phyloP scores from a whole-genome alignment of 2,797 vertebrate species.

The Gymnothorax javanicus region DNA sequence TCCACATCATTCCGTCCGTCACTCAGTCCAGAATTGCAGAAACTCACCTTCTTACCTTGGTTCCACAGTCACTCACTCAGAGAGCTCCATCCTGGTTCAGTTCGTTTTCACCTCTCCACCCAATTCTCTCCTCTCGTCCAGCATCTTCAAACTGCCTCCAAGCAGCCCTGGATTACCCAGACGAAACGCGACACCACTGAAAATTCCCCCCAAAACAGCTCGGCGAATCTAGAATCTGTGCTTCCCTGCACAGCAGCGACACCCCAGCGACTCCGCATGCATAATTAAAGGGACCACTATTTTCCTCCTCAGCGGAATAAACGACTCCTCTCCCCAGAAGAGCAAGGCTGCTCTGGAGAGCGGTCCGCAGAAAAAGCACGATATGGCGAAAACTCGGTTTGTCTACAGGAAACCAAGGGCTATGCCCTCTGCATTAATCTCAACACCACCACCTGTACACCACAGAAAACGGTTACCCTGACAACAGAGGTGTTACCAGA shows the following conservation, averaged over 20 bases:
- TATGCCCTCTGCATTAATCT: background rate
- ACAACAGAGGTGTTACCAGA: background rate
- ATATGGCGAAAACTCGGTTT: background rate
- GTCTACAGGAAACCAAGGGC: background rate
- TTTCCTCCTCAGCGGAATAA: conserved; percentile 23
- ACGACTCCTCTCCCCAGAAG: conserved; percentile 13
- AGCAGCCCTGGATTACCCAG: background rate
- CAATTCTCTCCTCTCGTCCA: background rate
- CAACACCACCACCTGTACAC: no score
- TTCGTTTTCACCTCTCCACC: background rate
- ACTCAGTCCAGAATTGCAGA: background rate
- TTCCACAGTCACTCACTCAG: conserved; percentile 24
- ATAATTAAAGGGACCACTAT: conserved; percentile 33
- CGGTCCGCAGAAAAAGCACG: background rate
- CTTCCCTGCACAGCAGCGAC: background rate
- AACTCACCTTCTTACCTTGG: conserved; percentile 21
- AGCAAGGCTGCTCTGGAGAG: background rate
- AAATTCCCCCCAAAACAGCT: background rate
- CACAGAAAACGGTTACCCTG: background rate
- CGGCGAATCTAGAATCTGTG: conserved; percentile 18
- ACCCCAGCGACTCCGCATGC: conserved; percentile 12
- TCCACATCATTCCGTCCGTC: background rate
- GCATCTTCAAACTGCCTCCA: background rate
- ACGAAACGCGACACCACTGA: background rate
- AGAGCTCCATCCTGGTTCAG: background rate